Conservation (phyloP, 2,113 vertebrate genomes). For the Callorhinus ursinus region DNA sequence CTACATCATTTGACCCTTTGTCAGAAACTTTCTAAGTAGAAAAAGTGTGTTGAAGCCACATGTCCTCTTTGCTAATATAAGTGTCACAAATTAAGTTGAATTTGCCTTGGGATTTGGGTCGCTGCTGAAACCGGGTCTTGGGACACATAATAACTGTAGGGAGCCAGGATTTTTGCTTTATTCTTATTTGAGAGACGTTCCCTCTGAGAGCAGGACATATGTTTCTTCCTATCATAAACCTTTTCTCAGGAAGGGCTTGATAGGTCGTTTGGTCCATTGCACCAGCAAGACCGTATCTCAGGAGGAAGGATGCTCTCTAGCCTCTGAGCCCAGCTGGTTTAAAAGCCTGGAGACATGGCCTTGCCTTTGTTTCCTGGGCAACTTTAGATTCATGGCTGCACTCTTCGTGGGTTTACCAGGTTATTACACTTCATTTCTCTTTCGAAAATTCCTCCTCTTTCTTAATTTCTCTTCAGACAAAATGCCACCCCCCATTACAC, state of each 20-base stretch:
- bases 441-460: background rate
- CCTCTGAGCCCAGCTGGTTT: background rate
- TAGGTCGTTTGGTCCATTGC: background rate
- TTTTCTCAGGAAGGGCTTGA: background rate
- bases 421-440: slow-evolving; percentile 14
- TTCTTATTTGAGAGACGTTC: slow-evolving; percentile 34
- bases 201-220: background rate
- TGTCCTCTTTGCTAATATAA: slow-evolving; percentile 29
- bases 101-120: slow-evolving; percentile 24
- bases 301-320: background rate
- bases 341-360: background rate
- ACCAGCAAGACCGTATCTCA: background rate
- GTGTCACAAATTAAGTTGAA: slow-evolving; percentile 31
- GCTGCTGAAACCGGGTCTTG: background rate
- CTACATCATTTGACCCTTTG: slow-evolving; percentile 50
- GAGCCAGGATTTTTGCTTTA: slow-evolving; percentile 9
- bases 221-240: background rate
- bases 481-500: background rate
- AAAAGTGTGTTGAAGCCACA: slow-evolving; percentile 42
- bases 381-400: background rate
- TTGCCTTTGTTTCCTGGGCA: background rate
- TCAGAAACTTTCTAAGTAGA: slow-evolving; percentile 58
- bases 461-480: slow-evolving; percentile 51
- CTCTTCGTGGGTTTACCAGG: background rate
- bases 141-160: background rate